Base-by-base conservation (phyloP, 2,888 invertebrate species). In the Drosophila merina region DNA sequence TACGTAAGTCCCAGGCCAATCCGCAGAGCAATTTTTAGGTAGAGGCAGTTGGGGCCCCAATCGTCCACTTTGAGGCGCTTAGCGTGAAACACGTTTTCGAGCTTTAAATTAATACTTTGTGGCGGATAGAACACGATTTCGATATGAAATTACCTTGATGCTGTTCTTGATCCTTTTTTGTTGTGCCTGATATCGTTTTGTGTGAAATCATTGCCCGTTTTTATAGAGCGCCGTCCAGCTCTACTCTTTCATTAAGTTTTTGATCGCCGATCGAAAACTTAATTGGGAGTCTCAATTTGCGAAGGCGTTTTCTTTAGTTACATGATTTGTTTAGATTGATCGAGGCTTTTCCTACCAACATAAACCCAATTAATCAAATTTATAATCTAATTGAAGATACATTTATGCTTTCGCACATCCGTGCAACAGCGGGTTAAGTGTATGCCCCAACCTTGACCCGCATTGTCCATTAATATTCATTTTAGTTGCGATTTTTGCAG, bases 131-230 rank as follows among this genome's bases (percentile, higher is more conserved):
- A 83, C 82, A 83, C 82, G 86, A 83, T 86, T 83, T 77, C 68
- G 79, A 86, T 83, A 86, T 86, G 79, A 83, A 83, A 83, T 83
- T 83, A 83, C 82, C 86, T 86, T 76, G 82, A 62, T 58, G 62
- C 50, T 62, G 49, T 28, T 28, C n/a, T 44, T 28, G 26, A 28
- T 25, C 25, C 26, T 36, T 31, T 31, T 30, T 44, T 49, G 42
- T 44, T 45, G n/a, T 45, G 30, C 69, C 58, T 81, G 67, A 69
- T 84, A 82, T 82, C 85, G 86, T 62, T 76, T 85, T 78, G 75
- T 77, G 75, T 82, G 75, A 82, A 82, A 82, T 82, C 82, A 82
- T 84, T 81, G 68, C 62, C 72, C 70, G 73, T 74, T 72, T 67
- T 52, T 71, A 44, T 72, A 58, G 72, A 66, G 50, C 49, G 59